Percentiles rank a stretch among this genome's conserved stretches.
Conservation (phyloP, 2,888 invertebrate genomes). For the Erebia ligea region DNA sequence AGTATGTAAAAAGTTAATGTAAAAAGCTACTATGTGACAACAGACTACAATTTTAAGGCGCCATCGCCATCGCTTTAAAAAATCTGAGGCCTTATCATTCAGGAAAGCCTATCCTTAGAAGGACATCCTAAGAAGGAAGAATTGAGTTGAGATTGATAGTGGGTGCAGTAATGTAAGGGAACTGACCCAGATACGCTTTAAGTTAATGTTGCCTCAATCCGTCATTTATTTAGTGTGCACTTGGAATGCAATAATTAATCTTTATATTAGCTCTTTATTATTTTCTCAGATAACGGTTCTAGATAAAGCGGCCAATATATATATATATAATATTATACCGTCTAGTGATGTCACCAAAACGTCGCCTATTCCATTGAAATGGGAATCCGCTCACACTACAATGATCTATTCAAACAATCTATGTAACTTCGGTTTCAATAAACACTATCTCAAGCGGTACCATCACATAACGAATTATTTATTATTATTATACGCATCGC, state of each 20-base stretch:
- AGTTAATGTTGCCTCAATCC: slow-evolving; percentile 17
- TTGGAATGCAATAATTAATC: not conserved
- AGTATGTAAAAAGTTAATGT: not conserved
- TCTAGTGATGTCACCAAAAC: too few species aligned
- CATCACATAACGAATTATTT: too few species aligned
- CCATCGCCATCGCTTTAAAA: not conserved
- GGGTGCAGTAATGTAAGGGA: slow-evolving; percentile 12
- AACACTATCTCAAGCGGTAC: too few species aligned
- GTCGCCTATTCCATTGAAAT: too few species aligned
- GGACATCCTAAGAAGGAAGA: slow-evolving; percentile 1
- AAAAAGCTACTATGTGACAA: not conserved
- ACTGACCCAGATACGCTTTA: slow-evolving; percentile 14
- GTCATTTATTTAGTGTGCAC: slow-evolving; percentile 16
- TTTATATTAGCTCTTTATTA: too few species aligned
- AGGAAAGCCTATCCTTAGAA: slow-evolving; percentile 1
- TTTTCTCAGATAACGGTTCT: too few species aligned
- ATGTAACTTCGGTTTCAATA: too few species aligned
- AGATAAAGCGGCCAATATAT: not conserved
- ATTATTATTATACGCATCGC: too few species aligned
- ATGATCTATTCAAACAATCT: too few species aligned
- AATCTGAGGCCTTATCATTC: not conserved
- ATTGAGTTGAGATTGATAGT: slow-evolving; percentile 14
- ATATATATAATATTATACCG: not conserved
- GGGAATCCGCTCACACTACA: too few species aligned
- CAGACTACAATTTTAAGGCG: not conserved